phyloP scores from a whole-genome alignment of 1,140 invertebrate genomes.

The Megalonaias nervosa region DNA sequence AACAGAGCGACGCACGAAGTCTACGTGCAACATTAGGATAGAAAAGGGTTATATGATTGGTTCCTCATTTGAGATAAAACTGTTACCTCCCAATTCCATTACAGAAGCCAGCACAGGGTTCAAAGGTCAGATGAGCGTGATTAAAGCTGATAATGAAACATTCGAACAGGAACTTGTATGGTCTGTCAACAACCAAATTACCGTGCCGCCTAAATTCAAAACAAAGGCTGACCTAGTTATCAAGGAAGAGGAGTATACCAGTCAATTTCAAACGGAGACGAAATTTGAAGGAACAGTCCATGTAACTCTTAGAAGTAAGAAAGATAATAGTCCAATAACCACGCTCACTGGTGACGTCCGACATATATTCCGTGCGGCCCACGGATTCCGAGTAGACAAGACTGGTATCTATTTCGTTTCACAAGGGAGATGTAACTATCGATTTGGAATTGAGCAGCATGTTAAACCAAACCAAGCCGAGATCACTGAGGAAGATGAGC shows the following conservation, averaged over 20 bases:
- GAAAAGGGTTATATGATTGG: conserved; percentile 56
- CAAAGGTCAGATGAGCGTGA: conserved; percentile 71
- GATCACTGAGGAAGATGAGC: neutral
- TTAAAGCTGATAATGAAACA: conserved; percentile 68
- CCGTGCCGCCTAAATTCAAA: conserved; percentile 69
- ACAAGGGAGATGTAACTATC: conserved; percentile 67
- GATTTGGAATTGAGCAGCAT: conserved; percentile 71
- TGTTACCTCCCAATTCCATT: conserved; percentile 65
- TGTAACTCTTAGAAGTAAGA: conserved; percentile 63
- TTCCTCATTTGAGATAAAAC: conserved; percentile 45
- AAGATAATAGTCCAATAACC: conserved; percentile 66
- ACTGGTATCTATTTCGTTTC: conserved; percentile 61
- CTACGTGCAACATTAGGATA: conserved; percentile 54
- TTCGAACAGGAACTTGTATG: conserved; percentile 72
- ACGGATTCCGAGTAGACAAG: conserved; percentile 60
- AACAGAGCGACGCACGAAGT: conserved; percentile 61
- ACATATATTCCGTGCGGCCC: conserved; percentile 62
- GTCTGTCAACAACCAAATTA: conserved; percentile 72
- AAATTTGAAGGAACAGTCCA: conserved; percentile 70
- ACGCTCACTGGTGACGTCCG: conserved; percentile 61
- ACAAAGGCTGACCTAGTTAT: conserved; percentile 73
- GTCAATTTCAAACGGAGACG: conserved; percentile 70
- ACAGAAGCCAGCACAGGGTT: conserved; percentile 74
- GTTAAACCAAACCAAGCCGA: conserved; percentile 52
- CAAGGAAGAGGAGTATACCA: conserved; percentile 72